A percentile compares a stretch with the other conserved stretches of the same genome.
These are phyloP conservation scores for Charaxes varanes DNA, from an alignment of 1,140 invertebrate species.

Conservation along the genomic window DNA sequence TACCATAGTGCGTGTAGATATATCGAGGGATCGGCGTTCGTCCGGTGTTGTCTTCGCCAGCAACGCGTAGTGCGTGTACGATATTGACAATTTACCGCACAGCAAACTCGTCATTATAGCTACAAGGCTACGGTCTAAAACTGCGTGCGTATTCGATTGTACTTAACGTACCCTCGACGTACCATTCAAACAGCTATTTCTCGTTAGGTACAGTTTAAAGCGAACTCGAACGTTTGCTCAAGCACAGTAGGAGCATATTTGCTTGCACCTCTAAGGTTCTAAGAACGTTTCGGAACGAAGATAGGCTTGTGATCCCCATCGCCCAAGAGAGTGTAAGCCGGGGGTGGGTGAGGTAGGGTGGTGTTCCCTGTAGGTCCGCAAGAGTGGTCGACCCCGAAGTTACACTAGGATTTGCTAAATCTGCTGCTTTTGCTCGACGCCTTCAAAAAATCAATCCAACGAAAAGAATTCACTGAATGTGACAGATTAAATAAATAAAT, in stretches of 20 bases:
- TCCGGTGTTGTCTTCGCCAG: slow-evolving; percentile 65
- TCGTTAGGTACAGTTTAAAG: slow-evolving; percentile 40
- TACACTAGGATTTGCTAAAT: slow-evolving; percentile 66
- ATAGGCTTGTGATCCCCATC: slow-evolving; percentile 58
- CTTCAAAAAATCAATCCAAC: slow-evolving; percentile 30
- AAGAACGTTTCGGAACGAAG: slow-evolving; percentile 42
- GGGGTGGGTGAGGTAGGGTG: slow-evolving; percentile 54
- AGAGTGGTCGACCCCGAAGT: slow-evolving; percentile 65
- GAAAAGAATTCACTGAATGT: neutral
- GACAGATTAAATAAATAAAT: too few species aligned
- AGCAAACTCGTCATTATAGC: slow-evolving; percentile 36
- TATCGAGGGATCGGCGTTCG: slow-evolving; percentile 61
- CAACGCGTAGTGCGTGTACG: slow-evolving; percentile 43
- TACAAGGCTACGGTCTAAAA: slow-evolving; percentile 28
- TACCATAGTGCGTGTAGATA: slow-evolving; percentile 40
- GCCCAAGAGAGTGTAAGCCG: slow-evolving; percentile 64
- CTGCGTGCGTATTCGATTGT: slow-evolving; percentile 27
- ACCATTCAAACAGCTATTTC: slow-evolving; percentile 55
- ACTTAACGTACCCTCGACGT: slow-evolving; percentile 60
- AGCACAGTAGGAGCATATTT: slow-evolving; percentile 23
- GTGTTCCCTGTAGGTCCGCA: slow-evolving; percentile 43
- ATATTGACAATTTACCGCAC: slow-evolving; percentile 17
- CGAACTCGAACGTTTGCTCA: slow-evolving; percentile 35
- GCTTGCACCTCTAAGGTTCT: slow-evolving; percentile 24
- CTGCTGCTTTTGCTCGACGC: slow-evolving; percentile 53